Percentiles rank a stretch among this genome's conserved stretches.
Evolutionary conservation across 2,113 vertebrate genomes (phyloP).

Genomic region (Gopherus flavomarginatus): DNA sequence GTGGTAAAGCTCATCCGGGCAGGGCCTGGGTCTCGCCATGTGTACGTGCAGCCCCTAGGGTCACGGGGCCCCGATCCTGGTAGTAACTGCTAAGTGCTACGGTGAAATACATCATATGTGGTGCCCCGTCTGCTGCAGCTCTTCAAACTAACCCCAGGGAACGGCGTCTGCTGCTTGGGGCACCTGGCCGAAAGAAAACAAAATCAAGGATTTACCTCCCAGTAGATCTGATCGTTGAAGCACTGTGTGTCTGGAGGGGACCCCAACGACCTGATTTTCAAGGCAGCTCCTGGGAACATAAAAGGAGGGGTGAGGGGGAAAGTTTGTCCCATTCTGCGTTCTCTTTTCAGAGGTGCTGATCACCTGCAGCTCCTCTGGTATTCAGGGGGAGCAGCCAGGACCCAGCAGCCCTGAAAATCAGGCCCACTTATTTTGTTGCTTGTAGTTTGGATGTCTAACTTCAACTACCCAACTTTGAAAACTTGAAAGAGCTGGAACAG

Average conservation of each 20-base stretch:
- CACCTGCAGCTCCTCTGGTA: background rate
- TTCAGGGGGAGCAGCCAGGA: background rate
- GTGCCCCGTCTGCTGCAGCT: background rate
- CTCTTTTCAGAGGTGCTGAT: background rate
- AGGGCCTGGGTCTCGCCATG: background rate
- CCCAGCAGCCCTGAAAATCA: background rate
- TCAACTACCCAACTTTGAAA: background rate
- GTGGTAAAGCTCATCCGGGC: too few relatives aligned
- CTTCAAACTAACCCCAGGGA: background rate
- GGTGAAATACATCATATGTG: background rate
- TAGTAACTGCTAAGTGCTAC: background rate
- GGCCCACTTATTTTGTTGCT: background rate
- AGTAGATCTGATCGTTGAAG: constrained; percentile 82
- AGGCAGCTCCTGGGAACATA: constrained; percentile 79
- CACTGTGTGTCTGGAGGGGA: constrained; percentile 73
- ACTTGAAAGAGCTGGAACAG: background rate
- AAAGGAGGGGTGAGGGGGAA: background rate
- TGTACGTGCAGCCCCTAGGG: background rate
- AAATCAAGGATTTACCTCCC: constrained; percentile 83
- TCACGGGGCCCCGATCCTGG: background rate
- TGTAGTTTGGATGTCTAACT: background rate
- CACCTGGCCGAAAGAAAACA: background rate
- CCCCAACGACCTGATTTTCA: constrained; percentile 81
- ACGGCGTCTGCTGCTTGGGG: background rate
- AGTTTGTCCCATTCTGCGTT: background rate